These are phyloP conservation scores for Genyomyrus donnyi DNA, from an alignment of 2,113 vertebrate species.

Conservation along the genomic window DNA sequence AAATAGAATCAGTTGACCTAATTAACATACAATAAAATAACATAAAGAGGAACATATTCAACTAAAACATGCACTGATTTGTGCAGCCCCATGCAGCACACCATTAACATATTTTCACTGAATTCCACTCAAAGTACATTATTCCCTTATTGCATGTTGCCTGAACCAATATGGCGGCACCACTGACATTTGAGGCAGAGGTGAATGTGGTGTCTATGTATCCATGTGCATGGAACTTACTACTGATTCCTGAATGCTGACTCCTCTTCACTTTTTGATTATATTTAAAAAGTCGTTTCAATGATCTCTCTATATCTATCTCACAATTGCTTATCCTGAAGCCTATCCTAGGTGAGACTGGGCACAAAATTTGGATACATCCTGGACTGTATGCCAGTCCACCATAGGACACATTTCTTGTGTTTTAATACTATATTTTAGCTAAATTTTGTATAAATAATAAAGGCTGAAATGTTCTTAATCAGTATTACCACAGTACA, in stretches of 20 bases:
- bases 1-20: not conserved
- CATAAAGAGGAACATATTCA: not conserved
- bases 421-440: not conserved
- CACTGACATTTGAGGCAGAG: not conserved
- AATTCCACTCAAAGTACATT: too few species aligned
- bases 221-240: not conserved
- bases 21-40: not conserved
- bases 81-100: too few species aligned
- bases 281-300: not conserved
- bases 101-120: too few species aligned
- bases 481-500: not conserved
- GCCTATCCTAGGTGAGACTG: not conserved
- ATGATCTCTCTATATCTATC: not conserved
- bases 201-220: not conserved
- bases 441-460: not conserved
- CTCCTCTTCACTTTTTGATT: not conserved
- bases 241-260: not conserved
- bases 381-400: not conserved
- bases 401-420: not conserved
- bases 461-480: not conserved
- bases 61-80: not conserved
- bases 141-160: too few species aligned
- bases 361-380: not conserved
- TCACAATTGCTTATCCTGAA: not conserved
- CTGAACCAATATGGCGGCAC: too few species aligned